Conservation (phyloP, 1,140 invertebrate genomes). For the Drosophila busckii region DNA sequence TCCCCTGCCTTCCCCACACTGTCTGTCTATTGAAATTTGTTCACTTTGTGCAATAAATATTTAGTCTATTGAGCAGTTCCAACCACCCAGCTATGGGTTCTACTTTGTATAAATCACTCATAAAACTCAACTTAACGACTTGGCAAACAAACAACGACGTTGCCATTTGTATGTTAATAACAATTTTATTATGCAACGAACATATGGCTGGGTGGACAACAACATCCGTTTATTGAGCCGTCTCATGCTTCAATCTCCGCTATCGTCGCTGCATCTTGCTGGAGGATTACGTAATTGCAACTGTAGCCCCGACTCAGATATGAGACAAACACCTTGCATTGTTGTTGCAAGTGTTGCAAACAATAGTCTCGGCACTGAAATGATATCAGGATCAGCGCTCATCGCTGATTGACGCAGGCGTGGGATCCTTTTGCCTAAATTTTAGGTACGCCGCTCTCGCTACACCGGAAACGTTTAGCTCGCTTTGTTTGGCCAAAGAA, state of each 20-base stretch:
- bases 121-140: constrained; percentile 60
- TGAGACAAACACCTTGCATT: constrained; percentile 27
- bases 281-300: constrained; percentile 76
- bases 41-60: constrained; percentile 33
- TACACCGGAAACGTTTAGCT: constrained; percentile 62
- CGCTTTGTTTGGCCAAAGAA: constrained; percentile 27
- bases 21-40: constrained; percentile 15
- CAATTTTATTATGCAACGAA: constrained; percentile 44
- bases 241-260: background rate
- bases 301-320: constrained; percentile 37
- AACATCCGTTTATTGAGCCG: constrained; percentile 52
- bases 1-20: background rate
- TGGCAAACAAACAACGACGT: constrained; percentile 46
- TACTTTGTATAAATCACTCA: constrained; percentile 14
- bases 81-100: constrained; percentile 19
- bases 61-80: constrained; percentile 30
- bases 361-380: constrained; percentile 19
- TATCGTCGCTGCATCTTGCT: too few species aligned
- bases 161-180: constrained; percentile 70
- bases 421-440: constrained; percentile 41
- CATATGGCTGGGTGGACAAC: background rate
- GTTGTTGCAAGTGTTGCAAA: constrained; percentile 26
- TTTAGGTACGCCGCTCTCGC: background rate
- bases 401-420: constrained; percentile 44
- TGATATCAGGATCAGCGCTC: constrained; percentile 26